A percentile compares a stretch with the other conserved stretches of the same genome.
These are phyloP conservation scores for Halesus radiatus DNA, from an alignment of 1,140 invertebrate genomes.

Conservation along the genomic window DNA sequence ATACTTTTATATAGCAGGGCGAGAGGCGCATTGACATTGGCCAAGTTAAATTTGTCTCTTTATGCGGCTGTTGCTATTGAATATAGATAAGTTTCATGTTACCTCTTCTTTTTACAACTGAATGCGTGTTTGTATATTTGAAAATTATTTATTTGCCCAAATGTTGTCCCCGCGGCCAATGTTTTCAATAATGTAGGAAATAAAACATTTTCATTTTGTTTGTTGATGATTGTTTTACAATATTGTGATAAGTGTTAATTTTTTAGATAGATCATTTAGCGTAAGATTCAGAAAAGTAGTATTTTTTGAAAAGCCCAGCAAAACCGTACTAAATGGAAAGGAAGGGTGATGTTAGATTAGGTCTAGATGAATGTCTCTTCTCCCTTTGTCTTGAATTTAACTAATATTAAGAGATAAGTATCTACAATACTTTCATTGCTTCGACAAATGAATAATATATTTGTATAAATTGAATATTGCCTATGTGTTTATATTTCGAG, in stretches of 20 bases:
- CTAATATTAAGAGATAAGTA: conserved; percentile 27
- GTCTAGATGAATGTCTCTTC: conserved; percentile 5
- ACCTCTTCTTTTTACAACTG: neutral
- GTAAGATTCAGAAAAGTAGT: conserved; percentile 23
- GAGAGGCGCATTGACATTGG: neutral
- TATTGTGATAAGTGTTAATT: conserved; percentile 45
- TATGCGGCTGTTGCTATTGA: conserved; percentile 7
- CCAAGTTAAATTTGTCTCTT: neutral
- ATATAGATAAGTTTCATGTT: neutral
- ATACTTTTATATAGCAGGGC: conserved; percentile 25
- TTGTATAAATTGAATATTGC: conserved; percentile 40
- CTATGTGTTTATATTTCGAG: conserved; percentile 44
- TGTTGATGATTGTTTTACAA: conserved; percentile 42
- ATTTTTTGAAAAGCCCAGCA: conserved; percentile 23
- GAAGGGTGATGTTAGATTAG: conserved; percentile 3
- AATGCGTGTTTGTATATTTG: neutral
- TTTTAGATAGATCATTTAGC: conserved; percentile 40
- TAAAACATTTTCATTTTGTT: conserved; percentile 18
- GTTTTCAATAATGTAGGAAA: conserved; percentile 2
- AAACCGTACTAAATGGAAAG: conserved; percentile 5
- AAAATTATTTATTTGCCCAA: conserved; percentile 8
- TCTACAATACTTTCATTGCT: conserved; percentile 31
- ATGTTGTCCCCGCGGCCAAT: neutral
- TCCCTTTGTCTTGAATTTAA: conserved; percentile 18
- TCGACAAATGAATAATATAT: conserved; percentile 46